A percentile compares a stretch with the other conserved stretches of the same genome.
Evolutionary conservation across 2,888 invertebrate species (phyloP).

Genomic region (Cataglyphis livida): DNA sequence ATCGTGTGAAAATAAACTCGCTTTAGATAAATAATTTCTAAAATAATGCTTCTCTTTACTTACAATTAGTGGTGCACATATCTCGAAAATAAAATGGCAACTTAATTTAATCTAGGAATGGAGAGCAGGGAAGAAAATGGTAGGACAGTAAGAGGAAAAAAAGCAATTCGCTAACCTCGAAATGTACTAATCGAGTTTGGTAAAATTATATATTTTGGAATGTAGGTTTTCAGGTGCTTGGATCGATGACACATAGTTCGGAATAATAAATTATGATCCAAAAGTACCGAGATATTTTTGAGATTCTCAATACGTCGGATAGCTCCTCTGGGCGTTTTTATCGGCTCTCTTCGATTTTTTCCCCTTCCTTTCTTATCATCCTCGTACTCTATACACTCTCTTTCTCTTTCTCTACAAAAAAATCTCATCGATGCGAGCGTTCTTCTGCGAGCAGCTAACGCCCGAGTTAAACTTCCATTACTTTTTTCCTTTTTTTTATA

Average conservation of each 20-base stretch:
- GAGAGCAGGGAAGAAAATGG: conserved; percentile 5
- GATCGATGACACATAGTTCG: conserved; percentile 54
- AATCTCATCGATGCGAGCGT: conserved; percentile 55
- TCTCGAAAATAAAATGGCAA: background rate
- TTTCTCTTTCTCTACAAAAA: conserved; percentile 20
- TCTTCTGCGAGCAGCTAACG: conserved; percentile 42
- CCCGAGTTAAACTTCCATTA: conserved; percentile 54
- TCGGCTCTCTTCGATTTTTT: conserved; percentile 52
- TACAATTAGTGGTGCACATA: background rate
- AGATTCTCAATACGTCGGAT: conserved; percentile 35
- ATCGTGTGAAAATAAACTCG: background rate
- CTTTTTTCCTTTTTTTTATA: conserved; percentile 24
- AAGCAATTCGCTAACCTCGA: conserved; percentile 14
- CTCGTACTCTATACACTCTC: background rate
- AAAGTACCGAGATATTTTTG: conserved; percentile 40
- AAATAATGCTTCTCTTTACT: background rate
- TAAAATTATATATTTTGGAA: conserved; percentile 40
- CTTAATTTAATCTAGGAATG: background rate
- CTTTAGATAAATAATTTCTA: background rate
- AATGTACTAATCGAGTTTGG: conserved; percentile 24
- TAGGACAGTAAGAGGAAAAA: background rate
- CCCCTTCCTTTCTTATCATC: conserved; percentile 25
- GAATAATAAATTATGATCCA: conserved; percentile 46
- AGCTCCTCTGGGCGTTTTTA: conserved; percentile 50
- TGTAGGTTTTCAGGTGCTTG: conserved; percentile 33